Evolutionary conservation across 1,140 invertebrate species (phyloP), one percentile per base, ranked within the genome.

Genomic region (Orussus abietinus): DNA sequence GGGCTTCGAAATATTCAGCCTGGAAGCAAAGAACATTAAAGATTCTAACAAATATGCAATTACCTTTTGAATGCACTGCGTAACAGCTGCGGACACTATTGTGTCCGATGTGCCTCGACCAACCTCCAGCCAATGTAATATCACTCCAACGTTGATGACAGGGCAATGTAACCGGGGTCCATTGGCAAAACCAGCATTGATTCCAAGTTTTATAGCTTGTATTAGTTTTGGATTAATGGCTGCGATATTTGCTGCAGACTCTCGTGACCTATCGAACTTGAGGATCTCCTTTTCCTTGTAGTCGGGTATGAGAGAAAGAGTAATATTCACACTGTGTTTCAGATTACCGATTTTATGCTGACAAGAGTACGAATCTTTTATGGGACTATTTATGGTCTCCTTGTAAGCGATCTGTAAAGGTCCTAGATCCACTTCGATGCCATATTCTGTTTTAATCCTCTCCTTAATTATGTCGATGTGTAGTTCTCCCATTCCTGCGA

Each of bases 401-500:
- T 84, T 84, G 57, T 97, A 98, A 3, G 94, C 85, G 38, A 99
- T 93, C 75, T 95, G 91, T n/a, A 98, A 66, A 0, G 87, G 82
- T 1, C 96, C 96, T n/a, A 98, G 65, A 50, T 95, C 88, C 2
- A 83, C 92, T 22, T 98, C 88, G 35, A 98, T 82, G 66, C 90
- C 91, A 68, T 92, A 98, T 54, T 99, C 94, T 35, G 79, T 82
- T 33, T 78, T 66, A 15, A 97, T 84, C 38, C 92, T 75, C 52
- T 95, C 88, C 56, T 88, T 88, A 21, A 98, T 88, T 31, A 98
- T 88, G 55, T 98, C 94, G 41, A 99, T 75, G 69, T 99, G 96
- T 3, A 99, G 75, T 73, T 99, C 94, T 5, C 96, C 96, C 95
- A 98, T 98, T 11, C 90, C 85, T 40, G 81, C 83, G 3, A 96